These are phyloP conservation scores for Cryptocephalus primarius DNA, from an alignment of 2,888 invertebrate species.

Conservation along the genomic window DNA sequence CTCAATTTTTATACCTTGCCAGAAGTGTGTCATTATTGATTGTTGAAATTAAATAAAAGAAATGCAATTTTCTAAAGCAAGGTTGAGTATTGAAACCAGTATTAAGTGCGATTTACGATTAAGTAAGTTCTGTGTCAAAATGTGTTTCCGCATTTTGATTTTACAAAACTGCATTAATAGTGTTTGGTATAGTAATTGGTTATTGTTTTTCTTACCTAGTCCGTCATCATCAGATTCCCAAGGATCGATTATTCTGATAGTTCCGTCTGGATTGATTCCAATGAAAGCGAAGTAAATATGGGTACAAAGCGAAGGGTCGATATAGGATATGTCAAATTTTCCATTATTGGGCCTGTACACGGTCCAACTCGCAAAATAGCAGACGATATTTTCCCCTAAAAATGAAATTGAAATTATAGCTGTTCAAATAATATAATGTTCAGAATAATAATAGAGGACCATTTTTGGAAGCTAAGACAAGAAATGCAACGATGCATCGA, in stretches of 20 bases:
- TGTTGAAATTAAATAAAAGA: too few species aligned
- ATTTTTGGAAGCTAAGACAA: too few species aligned
- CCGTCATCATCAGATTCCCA: conserved; percentile 22
- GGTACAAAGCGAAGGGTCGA: conserved; percentile 22
- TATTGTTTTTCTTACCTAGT: conserved; percentile 8
- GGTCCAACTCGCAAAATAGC: conserved; percentile 26
- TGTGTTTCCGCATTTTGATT: too few species aligned
- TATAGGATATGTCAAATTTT: conserved; percentile 19
- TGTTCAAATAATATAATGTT: background rate
- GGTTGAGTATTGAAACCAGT: too few species aligned
- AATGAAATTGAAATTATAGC: conserved; percentile 1
- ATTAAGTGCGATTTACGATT: background rate
- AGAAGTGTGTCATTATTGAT: background rate
- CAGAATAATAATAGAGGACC: too few species aligned
- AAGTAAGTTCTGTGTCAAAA: too few species aligned
- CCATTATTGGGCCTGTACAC: conserved; percentile 22
- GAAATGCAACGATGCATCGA: too few species aligned
- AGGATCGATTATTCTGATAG: conserved; percentile 15
- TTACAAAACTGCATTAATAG: too few species aligned
- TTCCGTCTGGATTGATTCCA: conserved; percentile 17
- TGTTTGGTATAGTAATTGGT: too few species aligned
- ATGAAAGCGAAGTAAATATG: conserved; percentile 24
- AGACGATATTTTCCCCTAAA: conserved; percentile 14
- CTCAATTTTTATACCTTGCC: too few species aligned
- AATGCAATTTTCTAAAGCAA: too few species aligned